phyloP scores from a whole-genome alignment of 1,140 invertebrate species.

The Marisa cornuarietis region DNA sequence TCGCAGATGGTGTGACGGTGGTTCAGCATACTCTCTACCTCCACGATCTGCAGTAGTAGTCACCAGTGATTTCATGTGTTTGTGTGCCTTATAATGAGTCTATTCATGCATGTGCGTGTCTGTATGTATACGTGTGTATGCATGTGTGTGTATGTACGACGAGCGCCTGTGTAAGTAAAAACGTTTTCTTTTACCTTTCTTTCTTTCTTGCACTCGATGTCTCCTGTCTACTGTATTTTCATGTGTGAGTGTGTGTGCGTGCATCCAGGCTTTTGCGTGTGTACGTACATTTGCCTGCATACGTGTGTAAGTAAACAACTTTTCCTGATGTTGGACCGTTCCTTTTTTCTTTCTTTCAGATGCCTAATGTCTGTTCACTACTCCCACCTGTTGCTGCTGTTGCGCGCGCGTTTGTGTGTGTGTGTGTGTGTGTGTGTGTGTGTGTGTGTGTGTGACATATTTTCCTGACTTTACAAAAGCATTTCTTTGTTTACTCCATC shows the following conservation, averaged over 20 bases:
- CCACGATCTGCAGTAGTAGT: background rate
- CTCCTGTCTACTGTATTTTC: background rate
- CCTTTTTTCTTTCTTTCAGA: background rate
- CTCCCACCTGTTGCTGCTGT: background rate
- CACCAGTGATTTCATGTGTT: background rate
- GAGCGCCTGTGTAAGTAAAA: background rate
- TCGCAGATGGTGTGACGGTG: conserved; percentile 40
- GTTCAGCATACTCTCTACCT: conserved; percentile 35
- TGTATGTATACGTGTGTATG: background rate
- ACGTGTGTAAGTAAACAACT: background rate
- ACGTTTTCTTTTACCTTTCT: background rate
- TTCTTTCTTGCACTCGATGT: background rate
- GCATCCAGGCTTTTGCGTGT: background rate
- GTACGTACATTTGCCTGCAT: background rate
- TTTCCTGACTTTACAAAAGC: background rate
- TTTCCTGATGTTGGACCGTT: background rate
- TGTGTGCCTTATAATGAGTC: background rate
- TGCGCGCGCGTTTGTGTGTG: too few species aligned
- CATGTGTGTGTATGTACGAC: background rate
- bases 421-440: too few species aligned
- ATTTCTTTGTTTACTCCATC: background rate
- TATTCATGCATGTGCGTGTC: background rate
- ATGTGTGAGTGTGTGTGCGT: background rate
- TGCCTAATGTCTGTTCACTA: background rate
- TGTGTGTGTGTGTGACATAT: too few species aligned